Base-by-base conservation (phyloP, 2,888 invertebrate genomes). In the Belgica antarctica region DNA sequence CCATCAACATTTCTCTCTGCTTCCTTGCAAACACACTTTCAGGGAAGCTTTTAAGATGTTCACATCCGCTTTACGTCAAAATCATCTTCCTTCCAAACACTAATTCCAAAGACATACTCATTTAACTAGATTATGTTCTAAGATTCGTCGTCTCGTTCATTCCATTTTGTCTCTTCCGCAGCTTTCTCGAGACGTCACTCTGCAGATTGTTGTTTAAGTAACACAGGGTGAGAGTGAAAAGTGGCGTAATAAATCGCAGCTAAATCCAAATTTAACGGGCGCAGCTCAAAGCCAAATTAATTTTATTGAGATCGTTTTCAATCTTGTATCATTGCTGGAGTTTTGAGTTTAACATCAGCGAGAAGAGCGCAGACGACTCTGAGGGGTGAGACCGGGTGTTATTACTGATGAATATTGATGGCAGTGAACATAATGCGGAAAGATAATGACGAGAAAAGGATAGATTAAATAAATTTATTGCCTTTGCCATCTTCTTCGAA, bases 401-500 rank as follows among this genome's bases (percentile, higher is more conserved):
- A 27, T 63, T 46, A 34, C 65, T 65, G 65, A 65, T 65, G 65
- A 65, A 65, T 65, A 65, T 65, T 65, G 65, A 65, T 65, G 65
- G 47, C 65, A 47, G 47, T 15, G 65, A 65, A 65, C 65, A 65
- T 65, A 65, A 65, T 65, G 65, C 65, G 65, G 65, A 65, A 12
- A 65, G 65, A 65, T 65, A 65, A 65, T 65, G 65, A 65, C 47
- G 65, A 36, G 27, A 62, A 62, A 65, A 65, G 65, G 65, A 65
- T 47, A 41, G 65, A 65, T 65, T 65, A 65, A 65, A 65, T 65
- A 65, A 65, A 65, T 65, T 65, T 65, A 65, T 65, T 65, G 65
- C 65, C 47, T 65, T 65, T 24, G 25, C 59, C 59, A 24, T 52
- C 52, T 52, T 52, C n/a, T n/a, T n/a, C n/a, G 52, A 52, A 22